phyloP scores from a whole-genome alignment of 2,888 invertebrate species.

The Zygothrica quintamaculata region DNA sequence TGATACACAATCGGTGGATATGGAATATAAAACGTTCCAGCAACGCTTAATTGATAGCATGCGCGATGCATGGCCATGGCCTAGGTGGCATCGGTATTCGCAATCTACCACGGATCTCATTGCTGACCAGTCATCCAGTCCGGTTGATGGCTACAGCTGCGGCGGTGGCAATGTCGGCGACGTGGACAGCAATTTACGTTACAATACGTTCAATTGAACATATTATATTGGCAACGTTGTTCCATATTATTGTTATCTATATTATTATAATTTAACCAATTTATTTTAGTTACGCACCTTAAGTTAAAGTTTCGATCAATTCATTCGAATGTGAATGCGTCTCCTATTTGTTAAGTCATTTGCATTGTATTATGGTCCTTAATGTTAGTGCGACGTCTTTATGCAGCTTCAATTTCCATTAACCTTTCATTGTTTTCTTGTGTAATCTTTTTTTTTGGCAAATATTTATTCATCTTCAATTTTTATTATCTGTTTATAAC shows the following conservation, averaged over 20 bases:
- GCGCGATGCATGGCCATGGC: conserved; percentile 86
- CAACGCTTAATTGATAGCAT: conserved; percentile 93
- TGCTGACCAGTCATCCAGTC: conserved; percentile 68
- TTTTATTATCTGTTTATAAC: conserved; percentile 36
- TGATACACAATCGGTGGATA: conserved; percentile 89
- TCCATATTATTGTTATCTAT: conserved; percentile 59
- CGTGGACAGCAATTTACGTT: conserved; percentile 80
- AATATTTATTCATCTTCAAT: conserved; percentile 1
- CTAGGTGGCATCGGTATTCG: conserved; percentile 72
- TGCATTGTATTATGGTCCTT: conserved; percentile 32
- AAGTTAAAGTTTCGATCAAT: conserved; percentile 40
- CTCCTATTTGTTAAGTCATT: conserved; percentile 53
- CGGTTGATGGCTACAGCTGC: conserved; percentile 44
- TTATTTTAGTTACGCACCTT: conserved; percentile 57
- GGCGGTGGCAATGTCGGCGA: conserved; percentile 66
- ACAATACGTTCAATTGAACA: conserved; percentile 77
- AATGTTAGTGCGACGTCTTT: conserved; percentile 5
- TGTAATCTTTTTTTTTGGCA: conserved; percentile 13
- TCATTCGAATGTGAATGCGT: conserved; percentile 34
- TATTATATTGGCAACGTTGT: conserved; percentile 5
- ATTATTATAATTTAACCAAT: conserved; percentile 64
- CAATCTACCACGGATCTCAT: conserved; percentile 77
- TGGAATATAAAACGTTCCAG: conserved; percentile 94
- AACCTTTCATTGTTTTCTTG: conserved; percentile 2
- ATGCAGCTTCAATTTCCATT: no score